phyloP scores from a whole-genome alignment of 2,113 vertebrate genomes.

The Poeciliopsis prolifica region DNA sequence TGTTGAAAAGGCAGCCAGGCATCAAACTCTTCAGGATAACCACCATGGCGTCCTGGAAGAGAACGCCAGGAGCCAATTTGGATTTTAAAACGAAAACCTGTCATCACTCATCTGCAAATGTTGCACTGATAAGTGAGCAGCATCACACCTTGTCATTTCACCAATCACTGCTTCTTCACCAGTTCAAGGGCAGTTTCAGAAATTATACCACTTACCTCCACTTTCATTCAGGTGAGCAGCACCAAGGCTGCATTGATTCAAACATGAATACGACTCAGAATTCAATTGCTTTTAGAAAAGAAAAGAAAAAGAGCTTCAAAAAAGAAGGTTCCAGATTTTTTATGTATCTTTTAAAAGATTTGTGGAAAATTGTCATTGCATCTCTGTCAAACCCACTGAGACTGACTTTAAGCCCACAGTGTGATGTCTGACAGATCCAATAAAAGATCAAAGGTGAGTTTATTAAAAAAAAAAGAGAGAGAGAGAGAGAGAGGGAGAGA shows the following conservation, averaged over 20 bases:
- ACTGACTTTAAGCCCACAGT: constrained; percentile 18
- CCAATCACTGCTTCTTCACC: constrained; percentile 18
- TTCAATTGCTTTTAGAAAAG: not conserved
- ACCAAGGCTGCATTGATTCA: not conserved
- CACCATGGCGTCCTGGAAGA: constrained; percentile 88
- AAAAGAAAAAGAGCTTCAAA: not conserved
- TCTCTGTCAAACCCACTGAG: constrained; percentile 10
- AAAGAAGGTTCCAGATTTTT: not conserved
- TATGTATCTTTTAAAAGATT: constrained; percentile 15
- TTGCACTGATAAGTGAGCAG: constrained; percentile 1
- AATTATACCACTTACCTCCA: constrained; percentile 20
- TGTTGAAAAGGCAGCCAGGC: constrained; percentile 89
- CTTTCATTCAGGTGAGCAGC: constrained; percentile 15
- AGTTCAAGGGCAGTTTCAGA: not conserved
- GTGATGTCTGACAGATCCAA: constrained; percentile 9
- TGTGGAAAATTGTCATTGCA: constrained; percentile 16
- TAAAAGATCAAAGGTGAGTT: constrained; percentile 27
- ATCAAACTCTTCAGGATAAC: constrained; percentile 92
- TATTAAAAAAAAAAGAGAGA: constrained; percentile 1
- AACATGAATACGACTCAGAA: not conserved
- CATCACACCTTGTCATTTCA: not conserved
- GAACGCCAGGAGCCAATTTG: not conserved
- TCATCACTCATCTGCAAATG: not conserved
- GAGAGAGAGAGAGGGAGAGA: too few relatives aligned
- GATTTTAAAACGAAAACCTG: not conserved